Percentiles rank a stretch among this genome's conserved stretches.
Evolutionary conservation across 2,797 vertebrate genomes (phyloP).

Genomic region (Scarus forsteni): DNA sequence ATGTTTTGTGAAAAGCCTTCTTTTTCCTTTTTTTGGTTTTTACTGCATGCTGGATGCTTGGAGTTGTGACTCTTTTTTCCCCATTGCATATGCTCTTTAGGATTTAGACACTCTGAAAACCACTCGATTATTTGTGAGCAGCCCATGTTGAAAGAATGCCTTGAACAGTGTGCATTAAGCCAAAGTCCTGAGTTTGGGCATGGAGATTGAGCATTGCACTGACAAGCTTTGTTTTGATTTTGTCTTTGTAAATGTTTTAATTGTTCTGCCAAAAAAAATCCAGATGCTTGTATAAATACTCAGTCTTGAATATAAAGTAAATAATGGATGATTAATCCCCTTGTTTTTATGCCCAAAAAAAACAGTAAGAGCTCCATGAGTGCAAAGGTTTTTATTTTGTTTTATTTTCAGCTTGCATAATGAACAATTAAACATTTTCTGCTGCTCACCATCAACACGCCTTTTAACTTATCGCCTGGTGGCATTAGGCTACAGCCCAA

Average conservation of each 20-base stretch:
- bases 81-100: constrained; percentile 53
- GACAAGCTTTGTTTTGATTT: constrained; percentile 72
- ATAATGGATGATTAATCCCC: constrained; percentile 53
- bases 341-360: constrained; percentile 50
- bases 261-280: constrained; percentile 40
- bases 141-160: constrained; percentile 66
- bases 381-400: constrained; percentile 32
- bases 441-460: constrained; percentile 64
- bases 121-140: constrained; percentile 72
- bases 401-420: constrained; percentile 40
- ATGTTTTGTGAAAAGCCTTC: constrained; percentile 41
- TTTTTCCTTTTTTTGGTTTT: constrained; percentile 1
- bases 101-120: constrained; percentile 62
- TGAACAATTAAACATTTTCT: constrained; percentile 50
- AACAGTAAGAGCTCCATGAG: constrained; percentile 36
- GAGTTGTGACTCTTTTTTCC: constrained; percentile 36
- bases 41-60: constrained; percentile 75
- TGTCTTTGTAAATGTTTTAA: constrained; percentile 69
- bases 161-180: constrained; percentile 73
- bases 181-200: constrained; percentile 75
- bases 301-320: constrained; percentile 66
- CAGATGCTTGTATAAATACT: constrained; percentile 62
- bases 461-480: constrained; percentile 66
- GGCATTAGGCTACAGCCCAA: constrained; percentile 79
- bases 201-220: constrained; percentile 77